Evolutionary conservation across 2,113 vertebrate genomes (phyloP).

Genomic region (Solea solea): DNA sequence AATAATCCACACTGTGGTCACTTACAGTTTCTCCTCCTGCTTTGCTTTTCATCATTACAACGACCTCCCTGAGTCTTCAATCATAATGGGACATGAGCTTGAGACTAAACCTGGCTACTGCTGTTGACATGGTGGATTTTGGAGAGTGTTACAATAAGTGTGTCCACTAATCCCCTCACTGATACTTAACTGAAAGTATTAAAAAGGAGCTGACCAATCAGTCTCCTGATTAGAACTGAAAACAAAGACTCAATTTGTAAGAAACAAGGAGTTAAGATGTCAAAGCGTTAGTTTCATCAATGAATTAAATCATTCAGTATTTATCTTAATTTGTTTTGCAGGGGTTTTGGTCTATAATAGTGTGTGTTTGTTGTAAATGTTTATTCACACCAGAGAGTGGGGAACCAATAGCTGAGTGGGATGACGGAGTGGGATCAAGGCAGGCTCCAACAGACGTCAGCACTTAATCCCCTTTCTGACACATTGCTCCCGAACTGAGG

Average conservation of each 20-base stretch:
- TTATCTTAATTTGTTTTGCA: constrained; percentile 1
- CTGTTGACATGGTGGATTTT: constrained; percentile 38
- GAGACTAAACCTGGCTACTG: constrained; percentile 20
- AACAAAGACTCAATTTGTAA: constrained; percentile 1
- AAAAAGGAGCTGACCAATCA: constrained; percentile 27
- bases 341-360: not conserved
- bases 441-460: constrained; percentile 68
- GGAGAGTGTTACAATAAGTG: constrained; percentile 18
- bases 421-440: constrained; percentile 53
- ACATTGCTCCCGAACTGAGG: constrained; percentile 69
- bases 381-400: constrained; percentile 2
- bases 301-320: not conserved
- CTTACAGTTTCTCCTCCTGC: constrained; percentile 34
- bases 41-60: constrained; percentile 31
- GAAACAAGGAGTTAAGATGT: not conserved
- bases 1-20: not conserved
- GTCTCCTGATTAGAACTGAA: constrained; percentile 7
- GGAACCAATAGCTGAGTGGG: constrained; percentile 28
- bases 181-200: constrained; percentile 41
- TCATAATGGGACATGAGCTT: constrained; percentile 35
- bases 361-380: constrained; percentile 27
- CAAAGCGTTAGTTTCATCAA: not conserved
- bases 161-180: constrained; percentile 38
- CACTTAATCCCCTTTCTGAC: constrained; percentile 76
- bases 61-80: constrained; percentile 39